Base-by-base conservation (phyloP, 2,797 vertebrate genomes). In the Fratercula arctica region DNA sequence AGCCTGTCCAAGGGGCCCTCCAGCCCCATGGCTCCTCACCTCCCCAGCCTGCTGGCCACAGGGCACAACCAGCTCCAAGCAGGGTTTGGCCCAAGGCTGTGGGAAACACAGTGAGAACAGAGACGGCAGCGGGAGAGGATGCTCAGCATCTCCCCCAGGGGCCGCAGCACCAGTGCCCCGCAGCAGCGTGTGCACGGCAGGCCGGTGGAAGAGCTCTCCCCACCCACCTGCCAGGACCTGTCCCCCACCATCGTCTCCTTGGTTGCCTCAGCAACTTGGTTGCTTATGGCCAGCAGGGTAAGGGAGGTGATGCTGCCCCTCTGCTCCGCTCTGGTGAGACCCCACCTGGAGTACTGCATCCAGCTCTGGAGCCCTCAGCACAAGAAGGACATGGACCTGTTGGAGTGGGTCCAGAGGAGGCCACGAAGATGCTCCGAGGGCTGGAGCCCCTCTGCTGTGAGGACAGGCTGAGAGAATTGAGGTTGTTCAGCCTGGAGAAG, bases 141-240 rank as follows among this genome's bases (percentile, higher is more conserved):
- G 75, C 56, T 92, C 25, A 2, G 74, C 37, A 39, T 28, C 43
- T 60, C 19, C 23, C 63, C 4, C n/a, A 19, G 39, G 18, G 23
- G 37, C 20, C 0, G 0, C 57, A 87, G 73, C 35, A 23, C 23
- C 3, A 1, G 39, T 3, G 20, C 24, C 45, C 28, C 51, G n/a
- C 57, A 25, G 7, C 4, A 2, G 43, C 24, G 63, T 54, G 43
- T 1, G 41, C 48, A 24, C 6, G 2, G 45, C 69, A 69, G 80
- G n/a, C n/a, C 83, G 48, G 35, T 31, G 51, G 33, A 31, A 46
- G 50, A 85, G 39, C 31, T 54, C 39, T 87, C 31, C 46, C 51
- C 15, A 28, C 12, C 13, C 8, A 1, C 10, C 0, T 9, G 18
- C 33, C 61, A 68, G 57, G n/a, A 56, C 25, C 23, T 10, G 4